A percentile compares a stretch with the other conserved stretches of the same genome.
These are phyloP conservation scores for Drosophila incognita DNA, from an alignment of 2,888 invertebrate genomes.

Conservation along the genomic window DNA sequence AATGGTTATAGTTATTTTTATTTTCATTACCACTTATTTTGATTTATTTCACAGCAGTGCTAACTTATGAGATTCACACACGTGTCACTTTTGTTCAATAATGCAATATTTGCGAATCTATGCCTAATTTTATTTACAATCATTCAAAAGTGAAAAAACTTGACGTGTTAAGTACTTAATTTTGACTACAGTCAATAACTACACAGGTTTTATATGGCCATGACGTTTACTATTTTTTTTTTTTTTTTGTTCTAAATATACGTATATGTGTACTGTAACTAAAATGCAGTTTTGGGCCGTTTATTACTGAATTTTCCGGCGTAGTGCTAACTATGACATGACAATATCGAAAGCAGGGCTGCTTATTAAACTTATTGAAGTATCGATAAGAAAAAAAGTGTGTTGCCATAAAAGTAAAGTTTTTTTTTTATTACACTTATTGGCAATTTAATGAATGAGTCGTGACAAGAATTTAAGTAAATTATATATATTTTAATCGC, in stretches of 20 bases:
- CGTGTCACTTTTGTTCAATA: conserved; percentile 70
- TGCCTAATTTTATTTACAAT: conserved; percentile 38
- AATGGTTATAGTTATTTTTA: conserved; percentile 22
- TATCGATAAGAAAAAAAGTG: conserved; percentile 36
- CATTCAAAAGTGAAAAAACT: conserved; percentile 43
- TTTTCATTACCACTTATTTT: conserved; percentile 13
- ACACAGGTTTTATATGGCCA: conserved; percentile 55
- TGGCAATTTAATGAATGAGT: background rate
- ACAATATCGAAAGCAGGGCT: conserved; percentile 53
- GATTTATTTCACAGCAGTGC: conserved; percentile 30
- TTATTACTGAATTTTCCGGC: conserved; percentile 54
- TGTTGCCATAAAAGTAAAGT: conserved; percentile 1
- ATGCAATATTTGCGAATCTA: conserved; percentile 53
- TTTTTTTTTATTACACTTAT: background rate
- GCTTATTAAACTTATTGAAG: conserved; percentile 11
- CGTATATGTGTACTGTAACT: conserved; percentile 60
- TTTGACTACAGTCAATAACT: conserved; percentile 45
- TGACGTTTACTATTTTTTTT: conserved; percentile 56
- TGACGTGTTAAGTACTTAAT: conserved; percentile 65
- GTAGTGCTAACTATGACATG: conserved; percentile 64
- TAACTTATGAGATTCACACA: conserved; percentile 77
- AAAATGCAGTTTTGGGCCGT: conserved; percentile 66
- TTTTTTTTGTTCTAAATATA: conserved; percentile 60
- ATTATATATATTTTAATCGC: background rate
- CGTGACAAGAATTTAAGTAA: conserved; percentile 3